Base-by-base conservation (phyloP, 2,113 vertebrate genomes). In the Erythrolamprus reginae region DNA sequence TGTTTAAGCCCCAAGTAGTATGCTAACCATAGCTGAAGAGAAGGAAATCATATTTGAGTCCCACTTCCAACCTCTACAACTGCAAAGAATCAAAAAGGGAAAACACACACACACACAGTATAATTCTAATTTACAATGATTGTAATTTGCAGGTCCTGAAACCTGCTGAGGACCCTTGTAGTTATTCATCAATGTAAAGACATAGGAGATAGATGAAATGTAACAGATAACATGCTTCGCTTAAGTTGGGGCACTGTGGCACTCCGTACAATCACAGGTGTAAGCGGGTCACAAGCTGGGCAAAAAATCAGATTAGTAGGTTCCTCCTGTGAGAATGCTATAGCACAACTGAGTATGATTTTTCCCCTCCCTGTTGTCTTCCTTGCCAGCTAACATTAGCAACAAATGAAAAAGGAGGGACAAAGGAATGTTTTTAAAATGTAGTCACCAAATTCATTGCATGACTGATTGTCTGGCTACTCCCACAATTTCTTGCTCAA, bases 381-480 rank as follows among this genome's bases (percentile, higher is more conserved):
- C 3, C 52, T 92, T 90, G 56, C 94, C 93, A 77, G 56, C 89
- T 53, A 91, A 91, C 87, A 1, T 89, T 95, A 95, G 4, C 52
- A 94, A 70, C 87, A 92, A 95, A 94, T 92, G n/a, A 90, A 91
- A 87, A 15, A 92, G 87, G 90, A 93, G 84, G 90, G 90, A 92
- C 26, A 84, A 47, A 95, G 82, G 88, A 86, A 82, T 83, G 51
- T 91, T 93, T 88, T 17, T 93, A 95, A 96, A 96, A 89, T 45
- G 4, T 89, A 88, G 84, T 52, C 55, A 13, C 28, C 48, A 82
- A 38, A 47, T n/a, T 83, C 88, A 92, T n/a, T 86, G 12, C 90
- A 88, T 84, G 52, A 52, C 92, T 84, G 52, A 52, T 92, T 77
- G 82, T 38, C 28, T 61, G 86, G 47, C 9, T 86, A 65, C 33